These are phyloP conservation scores for Ophion slaviceki DNA, from an alignment of 2,888 invertebrate species.

Conservation along the genomic window DNA sequence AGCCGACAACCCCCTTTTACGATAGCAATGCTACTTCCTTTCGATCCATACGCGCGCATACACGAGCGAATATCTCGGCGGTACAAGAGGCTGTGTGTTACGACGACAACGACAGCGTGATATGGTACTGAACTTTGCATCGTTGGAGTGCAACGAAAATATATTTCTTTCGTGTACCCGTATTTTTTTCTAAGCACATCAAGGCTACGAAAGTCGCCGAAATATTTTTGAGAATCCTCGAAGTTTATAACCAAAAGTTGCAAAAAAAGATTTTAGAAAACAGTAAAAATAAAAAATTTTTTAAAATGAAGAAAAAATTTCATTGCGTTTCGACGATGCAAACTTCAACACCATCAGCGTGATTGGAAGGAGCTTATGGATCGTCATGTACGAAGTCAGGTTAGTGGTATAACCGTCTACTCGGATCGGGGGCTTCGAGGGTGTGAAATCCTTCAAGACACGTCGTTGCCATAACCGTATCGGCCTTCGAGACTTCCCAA, in stretches of 20 bases:
- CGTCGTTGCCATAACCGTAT: constrained; percentile 41
- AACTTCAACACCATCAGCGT: background rate
- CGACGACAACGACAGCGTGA: constrained; percentile 7
- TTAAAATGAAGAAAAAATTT: too few species aligned
- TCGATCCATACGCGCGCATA: background rate
- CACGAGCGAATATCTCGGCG: background rate
- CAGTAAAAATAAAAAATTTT: too few species aligned
- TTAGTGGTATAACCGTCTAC: constrained; percentile 6
- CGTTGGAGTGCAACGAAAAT: too few species aligned
- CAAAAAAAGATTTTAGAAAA: too few species aligned
- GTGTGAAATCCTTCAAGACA: constrained; percentile 59
- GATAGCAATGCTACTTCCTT: background rate
- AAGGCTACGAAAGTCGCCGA: too few species aligned
- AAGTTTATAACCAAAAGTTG: too few species aligned
- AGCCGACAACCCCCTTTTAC: background rate
- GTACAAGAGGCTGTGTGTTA: background rate
- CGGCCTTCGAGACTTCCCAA: constrained; percentile 44
- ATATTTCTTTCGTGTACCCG: too few species aligned
- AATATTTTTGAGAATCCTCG: too few species aligned
- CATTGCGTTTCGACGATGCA: too few species aligned
- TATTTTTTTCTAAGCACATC: too few species aligned
- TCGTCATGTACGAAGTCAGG: background rate
- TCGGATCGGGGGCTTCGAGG: constrained; percentile 29
- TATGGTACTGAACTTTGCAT: too few species aligned
- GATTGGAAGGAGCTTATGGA: constrained; percentile 40